Percentiles rank a stretch among this genome's conserved stretches.
These are phyloP conservation scores for Bombus consobrinus DNA, from an alignment of 1,140 invertebrate species.

Conservation along the genomic window DNA sequence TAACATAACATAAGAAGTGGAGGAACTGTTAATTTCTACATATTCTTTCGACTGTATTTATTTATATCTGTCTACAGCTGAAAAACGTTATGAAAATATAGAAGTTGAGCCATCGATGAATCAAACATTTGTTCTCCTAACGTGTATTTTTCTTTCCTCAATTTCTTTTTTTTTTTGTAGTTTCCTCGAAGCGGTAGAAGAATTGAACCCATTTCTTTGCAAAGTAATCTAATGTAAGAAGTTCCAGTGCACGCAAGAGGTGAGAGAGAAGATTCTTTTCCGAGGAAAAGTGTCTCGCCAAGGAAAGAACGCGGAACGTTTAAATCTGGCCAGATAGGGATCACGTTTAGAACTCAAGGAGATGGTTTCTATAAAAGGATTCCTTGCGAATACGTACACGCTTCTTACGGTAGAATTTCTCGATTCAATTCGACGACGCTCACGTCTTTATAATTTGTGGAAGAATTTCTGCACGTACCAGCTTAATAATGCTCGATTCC, in stretches of 20 bases:
- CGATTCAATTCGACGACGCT: slow-evolving; percentile 8
- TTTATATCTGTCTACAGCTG: too few relatives aligned
- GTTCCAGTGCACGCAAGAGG: background rate
- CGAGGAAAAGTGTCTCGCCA: background rate
- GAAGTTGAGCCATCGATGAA: background rate
- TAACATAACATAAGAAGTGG: background rate
- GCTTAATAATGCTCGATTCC: slow-evolving; percentile 21
- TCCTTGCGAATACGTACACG: background rate
- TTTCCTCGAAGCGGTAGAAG: background rate
- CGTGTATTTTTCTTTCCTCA: background rate
- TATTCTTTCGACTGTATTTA: too few relatives aligned
- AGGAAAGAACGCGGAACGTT: background rate
- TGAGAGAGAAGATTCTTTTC: background rate
- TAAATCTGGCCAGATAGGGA: slow-evolving; percentile 18
- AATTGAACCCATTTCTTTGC: background rate
- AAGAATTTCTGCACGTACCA: slow-evolving; percentile 9
- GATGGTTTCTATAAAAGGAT: slow-evolving; percentile 7
- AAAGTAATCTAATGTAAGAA: background rate
- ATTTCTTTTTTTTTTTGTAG: background rate
- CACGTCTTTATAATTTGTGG: slow-evolving; percentile 25
- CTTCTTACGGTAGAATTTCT: background rate
- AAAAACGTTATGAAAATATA: background rate
- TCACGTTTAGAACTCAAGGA: background rate
- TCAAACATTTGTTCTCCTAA: background rate
- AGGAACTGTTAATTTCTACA: too few relatives aligned